Base-by-base conservation (phyloP, 2,888 invertebrate species). In the Acanthosepion pharaonis region DNA sequence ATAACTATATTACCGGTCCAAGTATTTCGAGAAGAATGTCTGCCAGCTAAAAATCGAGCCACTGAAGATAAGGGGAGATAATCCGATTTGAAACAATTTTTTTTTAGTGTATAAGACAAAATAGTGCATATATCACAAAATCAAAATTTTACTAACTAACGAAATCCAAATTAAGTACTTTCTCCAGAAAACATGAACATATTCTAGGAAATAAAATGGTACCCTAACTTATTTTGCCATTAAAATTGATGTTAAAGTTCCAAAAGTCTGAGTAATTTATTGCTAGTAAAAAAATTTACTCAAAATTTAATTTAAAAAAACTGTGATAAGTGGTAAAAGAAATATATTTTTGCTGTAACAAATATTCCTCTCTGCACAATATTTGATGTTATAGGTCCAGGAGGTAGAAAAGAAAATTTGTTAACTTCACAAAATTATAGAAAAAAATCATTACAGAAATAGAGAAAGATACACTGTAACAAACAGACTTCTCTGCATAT, bases 331-430 rank as follows among this genome's bases (percentile, higher is more conserved):
- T 78, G n/a, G 33, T 78, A 15, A n/a, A 18, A 78, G n/a, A 78
- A n/a, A 78, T 78, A 78, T 15, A 15, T n/a, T n/a, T n/a, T 78
- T 78, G 15, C 8, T 11, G 78, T 78, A 78, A n/a, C 78, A 78
- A n/a, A 78, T 78, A 15, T 33, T 78, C 78, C 33, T 18, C n/a
- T 78, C 78, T 33, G 78, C 78, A 78, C 78, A 78, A 78, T 78
- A n/a, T 78, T 78, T 78, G 78, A 78, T 78, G 78, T 78, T 78
- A 78, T 33, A 78, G 78, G 78, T 78, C 78, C 78, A 78, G 78
- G 78, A 78, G 33, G 78, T 78, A 78, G 78, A 78, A 11, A 33
- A 78, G 78, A 78, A 78, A 9, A 78, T 33, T 78, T 5, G 78
- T 11, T 78, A n/a, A 28, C 9, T n/a, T n/a, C n/a, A n/a, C 78